These are phyloP conservation scores for Heterotis niloticus DNA, from an alignment of 2,113 vertebrate genomes.

Conservation along the genomic window DNA sequence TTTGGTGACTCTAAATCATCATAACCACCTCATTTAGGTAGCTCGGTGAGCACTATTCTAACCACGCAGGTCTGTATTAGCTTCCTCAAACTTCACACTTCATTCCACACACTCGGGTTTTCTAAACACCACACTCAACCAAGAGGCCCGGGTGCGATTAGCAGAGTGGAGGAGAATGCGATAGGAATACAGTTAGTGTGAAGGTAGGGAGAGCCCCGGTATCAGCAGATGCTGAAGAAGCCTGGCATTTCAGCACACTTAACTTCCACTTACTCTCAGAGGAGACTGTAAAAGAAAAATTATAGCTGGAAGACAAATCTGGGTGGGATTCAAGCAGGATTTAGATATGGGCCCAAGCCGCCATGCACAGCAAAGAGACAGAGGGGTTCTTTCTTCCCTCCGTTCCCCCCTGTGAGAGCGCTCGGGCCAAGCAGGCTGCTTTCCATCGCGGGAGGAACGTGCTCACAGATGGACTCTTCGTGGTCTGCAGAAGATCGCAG, in stretches of 20 bases:
- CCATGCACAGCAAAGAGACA: constrained; percentile 22
- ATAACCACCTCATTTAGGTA: background rate
- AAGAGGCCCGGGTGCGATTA: background rate
- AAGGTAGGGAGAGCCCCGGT: constrained; percentile 2
- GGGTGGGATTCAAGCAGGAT: constrained; percentile 31
- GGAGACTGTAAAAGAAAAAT: constrained; percentile 14
- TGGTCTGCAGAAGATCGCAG: constrained; percentile 36
- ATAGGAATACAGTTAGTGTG: background rate
- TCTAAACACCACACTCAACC: constrained; percentile 11
- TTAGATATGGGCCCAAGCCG: constrained; percentile 18
- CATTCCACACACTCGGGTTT: constrained; percentile 21
- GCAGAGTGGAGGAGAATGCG: background rate
- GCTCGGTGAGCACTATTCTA: background rate
- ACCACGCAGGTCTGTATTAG: constrained; percentile 2
- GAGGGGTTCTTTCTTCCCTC: constrained; percentile 24
- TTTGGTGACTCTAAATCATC: too few species aligned
- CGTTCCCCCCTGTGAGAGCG: constrained; percentile 29
- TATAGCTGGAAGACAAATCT: constrained; percentile 26
- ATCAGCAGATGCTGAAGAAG: background rate
- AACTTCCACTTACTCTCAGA: constrained; percentile 16
- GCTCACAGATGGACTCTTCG: constrained; percentile 38
- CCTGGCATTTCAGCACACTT: constrained; percentile 18
- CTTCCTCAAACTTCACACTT: constrained; percentile 22
- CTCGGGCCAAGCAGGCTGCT: constrained; percentile 33
- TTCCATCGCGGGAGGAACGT: constrained; percentile 29